These are phyloP conservation scores for Tenthredo mesomela DNA, from an alignment of 2,888 invertebrate genomes.

Conservation along the genomic window DNA sequence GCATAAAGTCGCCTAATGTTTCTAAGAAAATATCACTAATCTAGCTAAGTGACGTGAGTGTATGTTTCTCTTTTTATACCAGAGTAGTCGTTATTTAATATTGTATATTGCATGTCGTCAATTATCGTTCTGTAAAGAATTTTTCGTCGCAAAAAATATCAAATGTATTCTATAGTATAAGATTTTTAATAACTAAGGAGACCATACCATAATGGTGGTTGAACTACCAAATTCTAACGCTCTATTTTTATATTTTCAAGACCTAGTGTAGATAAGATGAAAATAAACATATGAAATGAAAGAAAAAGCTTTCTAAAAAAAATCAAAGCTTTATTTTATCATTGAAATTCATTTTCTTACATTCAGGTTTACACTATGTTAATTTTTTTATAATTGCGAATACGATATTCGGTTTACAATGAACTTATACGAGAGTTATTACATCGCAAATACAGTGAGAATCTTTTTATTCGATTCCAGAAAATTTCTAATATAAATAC, in stretches of 20 bases:
- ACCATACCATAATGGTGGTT: background rate
- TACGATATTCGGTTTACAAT: background rate
- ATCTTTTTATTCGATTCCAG: background rate
- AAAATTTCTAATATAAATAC: background rate
- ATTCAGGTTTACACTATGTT: background rate
- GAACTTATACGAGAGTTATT: background rate
- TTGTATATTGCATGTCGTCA: background rate
- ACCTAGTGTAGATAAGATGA: background rate
- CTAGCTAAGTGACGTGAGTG: constrained; percentile 5
- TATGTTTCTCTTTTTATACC: background rate
- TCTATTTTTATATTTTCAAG: constrained; percentile 12
- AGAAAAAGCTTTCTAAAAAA: background rate
- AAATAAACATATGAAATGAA: background rate
- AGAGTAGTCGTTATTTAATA: background rate
- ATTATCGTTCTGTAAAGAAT: background rate
- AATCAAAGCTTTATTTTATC: background rate
- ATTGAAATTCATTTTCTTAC: background rate
- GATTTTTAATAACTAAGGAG: background rate
- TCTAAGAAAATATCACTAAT: background rate
- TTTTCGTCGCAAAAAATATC: background rate
- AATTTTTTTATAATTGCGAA: background rate
- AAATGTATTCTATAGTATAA: background rate
- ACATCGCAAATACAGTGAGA: background rate
- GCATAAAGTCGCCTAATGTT: background rate
- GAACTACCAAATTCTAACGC: background rate